Conservation (phyloP, 2,797 vertebrate species). For the Typhlichthys eigenmanni region DNA sequence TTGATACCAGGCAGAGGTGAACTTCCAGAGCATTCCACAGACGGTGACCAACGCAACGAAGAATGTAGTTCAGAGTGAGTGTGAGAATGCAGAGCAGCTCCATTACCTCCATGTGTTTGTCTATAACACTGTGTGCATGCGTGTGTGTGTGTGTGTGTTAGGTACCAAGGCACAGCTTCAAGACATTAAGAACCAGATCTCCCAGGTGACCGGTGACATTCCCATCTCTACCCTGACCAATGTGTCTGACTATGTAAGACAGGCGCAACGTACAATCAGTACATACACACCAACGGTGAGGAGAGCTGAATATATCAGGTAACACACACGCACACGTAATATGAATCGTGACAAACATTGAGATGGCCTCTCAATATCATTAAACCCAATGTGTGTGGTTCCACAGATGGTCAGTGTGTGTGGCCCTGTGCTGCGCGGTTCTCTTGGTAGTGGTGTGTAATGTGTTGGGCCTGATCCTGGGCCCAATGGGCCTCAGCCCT, state of each 20-base stretch:
- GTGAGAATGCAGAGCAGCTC: neutral
- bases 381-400: neutral
- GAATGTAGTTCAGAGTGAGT: conserved; percentile 73
- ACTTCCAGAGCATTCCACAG: conserved; percentile 55
- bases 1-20: conserved; percentile 56
- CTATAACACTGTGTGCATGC: neutral
- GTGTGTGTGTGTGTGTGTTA: conserved; percentile 38
- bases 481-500: conserved; percentile 74
- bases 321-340: conserved; percentile 1
- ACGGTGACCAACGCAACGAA: conserved; percentile 69
- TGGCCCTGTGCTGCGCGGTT: conserved; percentile 76
- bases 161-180: conserved; percentile 62
- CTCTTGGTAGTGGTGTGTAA: conserved; percentile 84
- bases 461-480: conserved; percentile 78
- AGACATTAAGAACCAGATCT: conserved; percentile 58
- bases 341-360: neutral
- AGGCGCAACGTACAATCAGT: neutral
- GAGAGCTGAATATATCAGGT: conserved; percentile 52
- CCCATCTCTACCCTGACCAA: conserved; percentile 28
- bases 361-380: neutral
- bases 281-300: rapidly evolving
- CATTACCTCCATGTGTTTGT: neutral
- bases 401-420: conserved; percentile 70
- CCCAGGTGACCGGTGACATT: conserved; percentile 25
- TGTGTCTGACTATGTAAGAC: neutral